phyloP scores from a whole-genome alignment of 2,888 invertebrate genomes.

The Hydraecia micacea region DNA sequence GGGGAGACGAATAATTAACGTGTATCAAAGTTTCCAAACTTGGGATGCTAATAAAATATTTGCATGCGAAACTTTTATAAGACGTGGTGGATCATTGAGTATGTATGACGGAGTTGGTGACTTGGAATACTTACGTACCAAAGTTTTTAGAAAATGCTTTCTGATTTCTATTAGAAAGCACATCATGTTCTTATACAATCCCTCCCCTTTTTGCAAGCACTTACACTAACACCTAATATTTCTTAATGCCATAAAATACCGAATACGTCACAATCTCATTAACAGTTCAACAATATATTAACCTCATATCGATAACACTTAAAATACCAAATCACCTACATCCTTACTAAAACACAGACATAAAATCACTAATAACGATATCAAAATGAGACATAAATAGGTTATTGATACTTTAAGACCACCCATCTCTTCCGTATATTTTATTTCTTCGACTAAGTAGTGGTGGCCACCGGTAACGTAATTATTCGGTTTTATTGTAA shows the following conservation, averaged over 20 bases:
- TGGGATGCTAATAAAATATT: constrained; percentile 64
- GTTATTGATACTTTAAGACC: constrained; percentile 56
- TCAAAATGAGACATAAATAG: constrained; percentile 39
- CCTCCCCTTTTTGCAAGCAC: background rate
- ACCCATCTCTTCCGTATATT: constrained; percentile 51
- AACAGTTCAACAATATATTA: background rate
- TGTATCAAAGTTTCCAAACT: constrained; percentile 70
- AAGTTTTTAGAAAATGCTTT: background rate
- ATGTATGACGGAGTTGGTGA: constrained; percentile 43
- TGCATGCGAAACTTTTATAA: constrained; percentile 60
- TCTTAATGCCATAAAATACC: background rate
- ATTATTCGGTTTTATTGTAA: constrained; percentile 59
- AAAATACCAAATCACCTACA: constrained; percentile 26
- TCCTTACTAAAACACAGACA: constrained; percentile 25
- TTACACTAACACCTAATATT: background rate
- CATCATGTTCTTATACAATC: background rate
- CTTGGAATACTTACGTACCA: background rate
- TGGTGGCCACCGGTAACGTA: constrained; percentile 54
- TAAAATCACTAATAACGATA: constrained; percentile 44
- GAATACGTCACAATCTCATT: background rate
- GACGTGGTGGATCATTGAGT: constrained; percentile 40
- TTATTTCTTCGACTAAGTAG: constrained; percentile 54
- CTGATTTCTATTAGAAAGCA: background rate
- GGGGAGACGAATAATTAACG: constrained; percentile 76
- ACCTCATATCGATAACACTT: constrained; percentile 15